phyloP scores from a whole-genome alignment of 2,113 vertebrate genomes.

The Carassius auratus region DNA sequence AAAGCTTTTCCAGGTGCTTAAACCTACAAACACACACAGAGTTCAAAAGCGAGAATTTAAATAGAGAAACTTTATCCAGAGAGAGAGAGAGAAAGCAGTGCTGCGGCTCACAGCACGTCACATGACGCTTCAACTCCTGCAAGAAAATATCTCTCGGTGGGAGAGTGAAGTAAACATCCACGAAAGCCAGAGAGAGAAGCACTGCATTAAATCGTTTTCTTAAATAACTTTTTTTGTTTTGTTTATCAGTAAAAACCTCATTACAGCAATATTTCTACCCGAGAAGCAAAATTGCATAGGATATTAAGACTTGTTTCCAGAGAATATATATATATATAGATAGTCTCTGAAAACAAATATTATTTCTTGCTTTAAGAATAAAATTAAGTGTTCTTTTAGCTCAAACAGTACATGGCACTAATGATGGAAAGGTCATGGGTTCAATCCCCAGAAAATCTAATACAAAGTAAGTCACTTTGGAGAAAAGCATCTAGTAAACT shows the following conservation, averaged over 20 bases:
- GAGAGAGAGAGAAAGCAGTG: not conserved
- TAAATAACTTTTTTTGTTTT: not conserved
- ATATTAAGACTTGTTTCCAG: not conserved
- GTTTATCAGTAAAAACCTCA: not conserved
- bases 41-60: slow-evolving; percentile 1
- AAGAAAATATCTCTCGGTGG: not conserved
- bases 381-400: too few species aligned
- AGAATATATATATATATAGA: not conserved
- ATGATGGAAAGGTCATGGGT: too few species aligned
- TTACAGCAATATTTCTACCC: not conserved
- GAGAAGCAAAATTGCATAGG: not conserved
- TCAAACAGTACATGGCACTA: too few species aligned
- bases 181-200: not conserved
- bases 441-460: too few species aligned
- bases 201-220: not conserved
- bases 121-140: not conserved
- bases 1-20: slow-evolving; percentile 7
- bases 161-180: not conserved
- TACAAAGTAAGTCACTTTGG: too few species aligned
- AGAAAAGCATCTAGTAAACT: too few species aligned
- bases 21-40: slow-evolving; percentile 10
- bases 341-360: not conserved
- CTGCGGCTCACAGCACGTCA: not conserved
- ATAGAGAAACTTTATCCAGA: slow-evolving; percentile 27
- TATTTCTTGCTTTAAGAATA: not conserved